phyloP scores from a whole-genome alignment of 2,797 vertebrate species.

The Danio kyathit region DNA sequence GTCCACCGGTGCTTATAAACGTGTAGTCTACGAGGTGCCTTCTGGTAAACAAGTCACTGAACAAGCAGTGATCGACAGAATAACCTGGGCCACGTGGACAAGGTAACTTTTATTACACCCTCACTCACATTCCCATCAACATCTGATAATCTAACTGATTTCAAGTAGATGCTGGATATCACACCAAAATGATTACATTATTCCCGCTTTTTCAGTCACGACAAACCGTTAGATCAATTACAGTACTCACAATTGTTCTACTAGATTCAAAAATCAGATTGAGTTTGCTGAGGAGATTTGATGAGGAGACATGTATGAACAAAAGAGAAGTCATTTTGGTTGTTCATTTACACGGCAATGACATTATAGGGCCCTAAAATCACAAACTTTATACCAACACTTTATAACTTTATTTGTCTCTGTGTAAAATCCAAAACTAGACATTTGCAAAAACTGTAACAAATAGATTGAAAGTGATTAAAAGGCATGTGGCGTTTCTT shows the following conservation, averaged over 20 bases:
- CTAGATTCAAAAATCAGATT: background rate
- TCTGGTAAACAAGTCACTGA: constrained; percentile 95
- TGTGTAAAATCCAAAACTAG: too few species aligned
- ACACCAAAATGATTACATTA: background rate
- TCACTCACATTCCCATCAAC: background rate
- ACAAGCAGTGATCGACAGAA: constrained; percentile 91
- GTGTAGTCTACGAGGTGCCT: constrained; percentile 97
- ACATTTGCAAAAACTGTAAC: too few species aligned
- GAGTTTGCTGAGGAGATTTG: background rate
- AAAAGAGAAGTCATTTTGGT: too few species aligned
- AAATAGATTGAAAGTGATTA: too few species aligned
- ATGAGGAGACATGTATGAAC: background rate
- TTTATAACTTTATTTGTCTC: too few species aligned
- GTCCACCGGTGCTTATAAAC: constrained; percentile 96
- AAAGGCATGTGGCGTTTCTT: too few species aligned
- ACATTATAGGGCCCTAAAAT: too few species aligned
- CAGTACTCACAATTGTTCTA: background rate
- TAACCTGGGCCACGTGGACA: constrained; percentile 98
- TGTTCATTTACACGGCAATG: too few species aligned
- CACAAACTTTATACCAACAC: too few species aligned
- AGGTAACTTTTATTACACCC: constrained; percentile 80
- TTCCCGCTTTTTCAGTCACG: background rate
- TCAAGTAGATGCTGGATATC: background rate
- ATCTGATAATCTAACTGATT: background rate
- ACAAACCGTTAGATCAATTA: background rate